Conservation (phyloP, 2,113 vertebrate species). For the Prinia subflava region DNA sequence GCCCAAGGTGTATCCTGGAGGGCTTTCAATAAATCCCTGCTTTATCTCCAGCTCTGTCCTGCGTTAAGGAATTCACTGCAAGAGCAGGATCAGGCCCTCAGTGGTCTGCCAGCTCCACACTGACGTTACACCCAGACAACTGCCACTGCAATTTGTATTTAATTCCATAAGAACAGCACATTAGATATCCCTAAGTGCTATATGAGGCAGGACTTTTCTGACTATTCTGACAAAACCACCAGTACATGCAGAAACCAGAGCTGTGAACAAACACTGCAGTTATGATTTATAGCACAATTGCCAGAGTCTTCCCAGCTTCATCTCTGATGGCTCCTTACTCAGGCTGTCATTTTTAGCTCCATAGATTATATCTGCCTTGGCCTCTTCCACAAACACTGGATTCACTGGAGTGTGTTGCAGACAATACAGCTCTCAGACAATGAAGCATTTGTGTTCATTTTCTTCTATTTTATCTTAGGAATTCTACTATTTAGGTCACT, state of each 20-base stretch:
- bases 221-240: background rate
- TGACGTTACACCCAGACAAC: background rate
- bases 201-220: background rate
- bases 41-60: background rate
- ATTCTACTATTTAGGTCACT: conserved; percentile 65
- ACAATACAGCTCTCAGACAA: conserved; percentile 39
- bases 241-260: background rate
- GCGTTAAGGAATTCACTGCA: background rate
- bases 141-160: background rate
- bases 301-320: background rate
- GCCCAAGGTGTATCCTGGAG: no score
- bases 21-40: no score
- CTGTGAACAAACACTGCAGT: conserved; percentile 14
- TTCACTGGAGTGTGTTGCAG: conserved; percentile 45
- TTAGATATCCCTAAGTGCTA: background rate
- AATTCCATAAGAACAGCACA: background rate
- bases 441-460: conserved; percentile 48
- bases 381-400: conserved; percentile 31
- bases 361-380: conserved; percentile 30
- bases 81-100: background rate
- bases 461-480: conserved; percentile 44
- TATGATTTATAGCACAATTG: conserved; percentile 32
- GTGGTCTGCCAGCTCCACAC: background rate
- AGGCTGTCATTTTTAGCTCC: conserved; percentile 22
- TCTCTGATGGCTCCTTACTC: conserved; percentile 21